Base-by-base conservation (phyloP, 2,113 vertebrate species). In the Charadrius vociferus region DNA sequence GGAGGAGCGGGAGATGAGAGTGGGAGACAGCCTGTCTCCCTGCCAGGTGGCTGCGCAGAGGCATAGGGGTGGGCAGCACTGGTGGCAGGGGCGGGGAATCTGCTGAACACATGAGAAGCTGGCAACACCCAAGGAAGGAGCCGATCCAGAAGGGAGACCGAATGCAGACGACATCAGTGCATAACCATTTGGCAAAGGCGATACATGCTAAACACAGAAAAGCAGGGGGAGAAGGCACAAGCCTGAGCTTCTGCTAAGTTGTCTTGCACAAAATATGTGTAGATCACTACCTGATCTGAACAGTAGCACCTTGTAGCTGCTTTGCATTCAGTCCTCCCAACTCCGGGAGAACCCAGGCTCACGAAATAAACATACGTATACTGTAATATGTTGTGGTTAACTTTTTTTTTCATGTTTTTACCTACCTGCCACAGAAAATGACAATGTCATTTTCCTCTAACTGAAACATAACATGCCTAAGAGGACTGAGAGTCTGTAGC, bases 31-130 rank as follows among this genome's bases (percentile, higher is more conserved):
- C 1, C 47, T 79, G 89, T 94, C 89, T 96, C 86, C 84, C 70
- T 50, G 29, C 59, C 56, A 65, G 86, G 87, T 61, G 81, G 47
- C 61, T 61, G 6, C 2, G 8, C 15, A 18, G 86, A 88, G 67
- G 24, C 82, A 43, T 2, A 0, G 39, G 50, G n/a, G 6, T 39
- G 55, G 50, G 63, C 0, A 0, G 29, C 3, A 2, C 19, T 11
- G 0, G 0, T 5, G 9, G 18, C 7, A 15, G 26, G 23, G 43
- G 29, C 27, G 72, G 84, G 29, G 79, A 89, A 91, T 96, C 56
- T 89, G 91, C 58, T 79, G 72, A 95, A 68, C 91, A 93, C 52
- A 68, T 84, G 95, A 85, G 66, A 63, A 91, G 39, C 23, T 71
- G 73, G 68, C 30, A 74, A 63, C 5, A 4, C 18, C 27, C 0